Base-by-base conservation (phyloP, 2,797 vertebrate genomes). In the Percopsis omiscomaycus region DNA sequence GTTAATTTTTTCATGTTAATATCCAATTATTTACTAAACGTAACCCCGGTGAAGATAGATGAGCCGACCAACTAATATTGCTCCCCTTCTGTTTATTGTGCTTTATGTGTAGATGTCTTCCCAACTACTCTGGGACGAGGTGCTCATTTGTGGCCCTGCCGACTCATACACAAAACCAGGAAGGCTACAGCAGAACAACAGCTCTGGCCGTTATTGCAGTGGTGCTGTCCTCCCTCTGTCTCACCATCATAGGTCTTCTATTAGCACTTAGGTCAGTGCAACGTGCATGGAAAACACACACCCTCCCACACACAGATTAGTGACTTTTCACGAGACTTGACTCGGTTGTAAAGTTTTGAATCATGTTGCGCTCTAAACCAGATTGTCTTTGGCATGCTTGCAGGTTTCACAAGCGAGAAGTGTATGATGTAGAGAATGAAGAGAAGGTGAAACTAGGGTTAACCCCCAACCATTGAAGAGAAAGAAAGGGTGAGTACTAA, bases 371-470 rank as follows among this genome's bases (percentile, higher is more conserved):
- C 54, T 64, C 62, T 82, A 15, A 84, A 76, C 29, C 4, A 60
- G 27, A 64, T 52, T 49, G 14, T 60, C 59, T 56, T 77, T 14
- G 12, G 47, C 47, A 48, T 3, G 2, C 46, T 71, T 58, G 1
- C 87, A 99, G 98, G 91, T 99, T 96, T 92, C 95, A 99, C 80
- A 98, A 95, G 84, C 92, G 96, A 81, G 97, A 95, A 73, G 95
- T 94, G 51, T 98, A 99, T 70, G 92, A 98, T 57, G 95, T 99
- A 72, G 95, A 98, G 89, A 98, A 89, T 54, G 97, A 98, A 90
- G 97, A 98, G 89, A 99, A 98, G 89, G 92, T 97, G 78, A 99
- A 98, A 85, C 84, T 98, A 84, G 96, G 95, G 83, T 88, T 93
- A 85, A 90, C 93, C 49, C 90, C 93, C 80, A 95, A 89, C 87